Conservation (phyloP, 1,140 invertebrate genomes). For the Zaprionus tsacasi region DNA sequence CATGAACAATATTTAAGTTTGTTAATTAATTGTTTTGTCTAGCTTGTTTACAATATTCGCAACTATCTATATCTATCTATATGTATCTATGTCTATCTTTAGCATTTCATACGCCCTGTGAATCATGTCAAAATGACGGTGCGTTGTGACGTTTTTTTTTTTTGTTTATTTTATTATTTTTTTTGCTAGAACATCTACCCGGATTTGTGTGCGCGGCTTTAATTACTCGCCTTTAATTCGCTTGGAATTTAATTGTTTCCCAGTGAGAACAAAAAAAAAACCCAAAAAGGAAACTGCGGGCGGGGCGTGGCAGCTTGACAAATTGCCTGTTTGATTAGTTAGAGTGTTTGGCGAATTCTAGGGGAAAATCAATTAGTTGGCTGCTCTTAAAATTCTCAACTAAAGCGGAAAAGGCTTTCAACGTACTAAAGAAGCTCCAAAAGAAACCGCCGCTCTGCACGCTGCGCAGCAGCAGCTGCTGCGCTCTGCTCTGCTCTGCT, state of each 20-base stretch:
- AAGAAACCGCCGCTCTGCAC: constrained; percentile 23
- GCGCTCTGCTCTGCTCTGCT: constrained; percentile 11
- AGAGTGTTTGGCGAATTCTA: constrained; percentile 8
- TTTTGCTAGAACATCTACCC: constrained; percentile 45
- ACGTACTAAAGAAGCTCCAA: constrained; percentile 14
- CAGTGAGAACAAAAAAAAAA: constrained; percentile 28
- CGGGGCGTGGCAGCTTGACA: constrained; percentile 32
- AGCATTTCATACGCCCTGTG: constrained; percentile 7
- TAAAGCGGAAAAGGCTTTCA: constrained; percentile 44
- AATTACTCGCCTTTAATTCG: constrained; percentile 50
- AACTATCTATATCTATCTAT: not conserved
- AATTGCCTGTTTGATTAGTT: constrained; percentile 49
- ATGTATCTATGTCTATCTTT: constrained; percentile 24
- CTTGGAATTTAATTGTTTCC: constrained; percentile 40
- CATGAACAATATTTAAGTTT: constrained; percentile 49
- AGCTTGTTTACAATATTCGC: constrained; percentile 28
- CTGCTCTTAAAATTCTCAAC: constrained; percentile 37
- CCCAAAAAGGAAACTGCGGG: constrained; percentile 36
- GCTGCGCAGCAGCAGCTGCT: constrained; percentile 2
- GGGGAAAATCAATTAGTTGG: constrained; percentile 58
- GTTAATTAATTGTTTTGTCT: constrained; percentile 49
- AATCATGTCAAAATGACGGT: constrained; percentile 35
- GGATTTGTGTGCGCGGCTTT: constrained; percentile 47
- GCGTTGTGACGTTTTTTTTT: constrained; percentile 37
- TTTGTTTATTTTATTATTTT: not conserved